These are phyloP conservation scores for Plecotus auritus DNA, from an alignment of 2,113 vertebrate genomes.

Conservation along the genomic window DNA sequence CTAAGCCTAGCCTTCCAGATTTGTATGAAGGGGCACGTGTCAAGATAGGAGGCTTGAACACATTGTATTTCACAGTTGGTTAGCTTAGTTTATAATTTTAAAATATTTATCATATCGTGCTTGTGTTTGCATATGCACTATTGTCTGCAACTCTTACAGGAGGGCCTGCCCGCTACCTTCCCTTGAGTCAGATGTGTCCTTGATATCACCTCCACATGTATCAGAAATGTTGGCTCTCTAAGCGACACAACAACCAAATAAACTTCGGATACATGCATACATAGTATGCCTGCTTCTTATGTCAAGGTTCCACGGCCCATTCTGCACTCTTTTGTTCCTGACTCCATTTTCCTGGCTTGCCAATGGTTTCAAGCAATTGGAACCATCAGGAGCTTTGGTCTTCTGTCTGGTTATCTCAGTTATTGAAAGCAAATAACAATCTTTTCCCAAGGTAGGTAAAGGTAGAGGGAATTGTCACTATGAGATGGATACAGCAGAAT, in stretches of 20 bases:
- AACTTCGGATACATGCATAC: not conserved
- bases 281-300: not conserved
- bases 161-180: not conserved
- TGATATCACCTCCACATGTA: not conserved
- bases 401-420: not conserved
- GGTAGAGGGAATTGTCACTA: not conserved
- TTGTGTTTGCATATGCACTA: not conserved
- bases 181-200: not conserved
- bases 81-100: constrained; percentile 24
- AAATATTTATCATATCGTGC: not conserved
- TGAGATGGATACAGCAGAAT: not conserved
- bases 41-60: not conserved
- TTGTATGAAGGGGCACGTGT: not conserved
- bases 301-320: not conserved
- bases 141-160: not conserved
- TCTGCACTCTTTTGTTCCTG: not conserved
- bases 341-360: not conserved
- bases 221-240: not conserved
- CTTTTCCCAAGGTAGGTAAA: not conserved
- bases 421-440: not conserved
- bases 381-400: not conserved
- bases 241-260: not conserved
- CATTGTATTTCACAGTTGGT: constrained; percentile 34
- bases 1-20: not conserved
- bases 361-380: not conserved